Percentiles rank a stretch among this genome's conserved stretches.
Evolutionary conservation across 2,888 invertebrate species (phyloP).

Genomic region (Osedax frankpressi): DNA sequence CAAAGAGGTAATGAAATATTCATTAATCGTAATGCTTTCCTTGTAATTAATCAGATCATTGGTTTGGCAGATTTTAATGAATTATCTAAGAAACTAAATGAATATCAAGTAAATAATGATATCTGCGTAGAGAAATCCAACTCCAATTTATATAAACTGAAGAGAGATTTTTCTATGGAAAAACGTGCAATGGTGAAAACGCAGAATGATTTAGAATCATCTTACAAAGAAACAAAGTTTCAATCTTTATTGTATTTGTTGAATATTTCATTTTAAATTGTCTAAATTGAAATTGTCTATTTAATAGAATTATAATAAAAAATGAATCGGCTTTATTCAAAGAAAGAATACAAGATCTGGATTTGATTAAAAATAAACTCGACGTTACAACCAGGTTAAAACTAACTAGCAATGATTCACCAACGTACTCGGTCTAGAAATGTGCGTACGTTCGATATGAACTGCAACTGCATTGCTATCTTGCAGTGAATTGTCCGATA

Average conservation of each 20-base stretch:
- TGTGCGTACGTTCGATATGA: too few species aligned
- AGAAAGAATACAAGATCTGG: not conserved
- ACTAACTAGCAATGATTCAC: too few species aligned
- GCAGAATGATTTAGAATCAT: conserved; percentile 27
- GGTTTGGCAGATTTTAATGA: conserved; percentile 33
- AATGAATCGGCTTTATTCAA: not conserved
- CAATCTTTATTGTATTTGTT: too few species aligned
- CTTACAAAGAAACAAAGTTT: conserved; percentile 30
- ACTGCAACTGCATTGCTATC: not conserved
- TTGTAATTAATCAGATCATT: too few species aligned
- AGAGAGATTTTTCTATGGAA: conserved; percentile 30
- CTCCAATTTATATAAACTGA: conserved; percentile 29
- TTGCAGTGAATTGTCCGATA: not conserved
- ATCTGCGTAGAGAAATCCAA: conserved; percentile 31
- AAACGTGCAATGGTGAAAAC: conserved; percentile 29
- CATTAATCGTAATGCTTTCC: too few species aligned
- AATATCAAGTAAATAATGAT: conserved; percentile 33
- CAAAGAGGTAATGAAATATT: conserved; percentile 16
- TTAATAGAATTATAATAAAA: too few species aligned
- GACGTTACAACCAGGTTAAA: not conserved
- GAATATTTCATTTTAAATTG: too few species aligned
- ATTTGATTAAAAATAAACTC: not conserved
- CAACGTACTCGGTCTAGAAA: too few species aligned
- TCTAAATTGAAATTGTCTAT: too few species aligned
- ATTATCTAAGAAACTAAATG: conserved; percentile 33